These are phyloP conservation scores for Micropterix aruncella DNA, from an alignment of 2,888 invertebrate genomes.

Conservation along the genomic window DNA sequence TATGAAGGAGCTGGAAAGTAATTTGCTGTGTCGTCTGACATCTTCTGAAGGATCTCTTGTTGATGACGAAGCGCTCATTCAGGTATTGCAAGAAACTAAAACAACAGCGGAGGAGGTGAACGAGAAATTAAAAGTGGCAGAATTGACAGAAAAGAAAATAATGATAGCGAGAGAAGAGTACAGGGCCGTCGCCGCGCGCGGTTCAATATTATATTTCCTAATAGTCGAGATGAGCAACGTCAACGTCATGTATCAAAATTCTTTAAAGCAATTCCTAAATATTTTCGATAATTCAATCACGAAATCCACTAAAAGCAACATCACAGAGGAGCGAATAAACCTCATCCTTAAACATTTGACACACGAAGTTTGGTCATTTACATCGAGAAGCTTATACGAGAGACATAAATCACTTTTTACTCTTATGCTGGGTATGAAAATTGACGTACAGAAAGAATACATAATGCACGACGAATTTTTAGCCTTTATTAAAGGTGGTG, in stretches of 20 bases:
- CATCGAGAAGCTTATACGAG: conserved; percentile 84
- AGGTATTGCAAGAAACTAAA: conserved; percentile 75
- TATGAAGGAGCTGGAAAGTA: conserved; percentile 92
- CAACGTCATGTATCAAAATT: conserved; percentile 94
- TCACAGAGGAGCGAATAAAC: conserved; percentile 74
- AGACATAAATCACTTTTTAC: conserved; percentile 88
- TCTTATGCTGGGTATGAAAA: conserved; percentile 88
- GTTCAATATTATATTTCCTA: conserved; percentile 88
- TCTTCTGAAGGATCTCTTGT: conserved; percentile 89
- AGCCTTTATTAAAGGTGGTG: conserved; percentile 93
- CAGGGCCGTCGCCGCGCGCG: conserved; percentile 85
- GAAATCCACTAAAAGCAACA: conserved; percentile 72
- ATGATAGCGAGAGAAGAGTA: conserved; percentile 90
- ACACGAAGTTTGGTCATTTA: conserved; percentile 85
- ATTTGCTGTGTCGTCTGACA: conserved; percentile 78
- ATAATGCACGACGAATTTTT: conserved; percentile 87
- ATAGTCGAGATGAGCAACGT: conserved; percentile 97
- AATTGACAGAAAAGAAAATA: conserved; percentile 88
- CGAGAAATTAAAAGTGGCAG: conserved; percentile 83
- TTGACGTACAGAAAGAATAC: conserved; percentile 69
- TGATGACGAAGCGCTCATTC: conserved; percentile 89
- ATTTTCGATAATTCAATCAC: conserved; percentile 91
- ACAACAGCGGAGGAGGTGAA: conserved; percentile 89
- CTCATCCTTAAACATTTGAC: conserved; percentile 85
- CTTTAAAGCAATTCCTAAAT: conserved; percentile 83